Percentiles rank a stretch among this genome's conserved stretches.
phyloP scores from a whole-genome alignment of 2,113 vertebrate genomes.

The Neogobius melanostomus region DNA sequence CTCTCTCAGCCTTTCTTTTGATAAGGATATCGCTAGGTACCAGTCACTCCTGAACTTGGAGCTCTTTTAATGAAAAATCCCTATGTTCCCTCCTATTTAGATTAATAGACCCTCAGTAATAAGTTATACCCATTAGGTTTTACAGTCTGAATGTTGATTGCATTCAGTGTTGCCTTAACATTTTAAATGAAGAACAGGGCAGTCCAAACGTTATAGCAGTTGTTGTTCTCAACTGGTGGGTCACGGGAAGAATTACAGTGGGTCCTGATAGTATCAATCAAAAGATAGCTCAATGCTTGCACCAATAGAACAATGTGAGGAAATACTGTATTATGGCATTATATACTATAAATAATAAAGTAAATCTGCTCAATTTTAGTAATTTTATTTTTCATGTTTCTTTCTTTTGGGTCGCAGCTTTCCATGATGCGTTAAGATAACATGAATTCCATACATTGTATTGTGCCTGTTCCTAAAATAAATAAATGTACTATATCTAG shows the following conservation, averaged over 20 bases:
- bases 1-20: conserved; percentile 96
- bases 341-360: no score
- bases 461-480: not conserved
- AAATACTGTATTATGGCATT: no score
- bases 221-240: no score
- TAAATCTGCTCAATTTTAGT: no score
- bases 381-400: no score
- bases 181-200: not conserved
- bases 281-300: no score
- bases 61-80: conserved; percentile 72
- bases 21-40: conserved; percentile 99
- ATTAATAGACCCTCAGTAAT: conserved; percentile 39
- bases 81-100: conserved; percentile 67
- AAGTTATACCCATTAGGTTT: conserved; percentile 23
- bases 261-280: no score
- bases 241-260: no score
- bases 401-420: no score
- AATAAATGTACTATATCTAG: not conserved
- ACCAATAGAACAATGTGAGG: no score
- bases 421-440: no score
- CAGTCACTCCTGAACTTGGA: conserved; percentile 76
- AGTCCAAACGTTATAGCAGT: not conserved
- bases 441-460: no score
- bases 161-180: conserved; percentile 17
- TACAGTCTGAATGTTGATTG: conserved; percentile 20